Evolutionary conservation across 2,797 vertebrate species (phyloP).

Genomic region (Peromyscus nudipes): DNA sequence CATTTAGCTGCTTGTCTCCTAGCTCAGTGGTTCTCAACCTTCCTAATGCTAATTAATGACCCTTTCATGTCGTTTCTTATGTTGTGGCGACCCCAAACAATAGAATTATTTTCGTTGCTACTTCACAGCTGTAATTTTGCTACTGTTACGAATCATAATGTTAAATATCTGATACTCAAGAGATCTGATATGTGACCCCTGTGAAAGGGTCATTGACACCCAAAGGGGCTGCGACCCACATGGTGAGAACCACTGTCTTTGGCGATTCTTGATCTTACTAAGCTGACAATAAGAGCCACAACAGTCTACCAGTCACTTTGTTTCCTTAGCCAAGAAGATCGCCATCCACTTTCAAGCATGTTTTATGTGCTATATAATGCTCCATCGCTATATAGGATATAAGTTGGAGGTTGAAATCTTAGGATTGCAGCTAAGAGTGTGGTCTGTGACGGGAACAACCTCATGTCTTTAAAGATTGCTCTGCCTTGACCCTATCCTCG

Average conservation of each 20-base stretch:
- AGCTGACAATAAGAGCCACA: neutral
- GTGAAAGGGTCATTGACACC: neutral
- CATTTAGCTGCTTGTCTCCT: neutral
- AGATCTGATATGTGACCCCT: neutral
- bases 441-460: neutral
- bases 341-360: neutral
- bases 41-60: no score
- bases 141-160: neutral
- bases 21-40: no score
- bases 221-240: neutral
- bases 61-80: no score
- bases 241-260: neutral
- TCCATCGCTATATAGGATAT: neutral
- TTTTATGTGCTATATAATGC: neutral
- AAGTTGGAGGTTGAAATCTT: neutral
- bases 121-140: neutral
- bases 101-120: no score
- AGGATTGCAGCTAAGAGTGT: neutral
- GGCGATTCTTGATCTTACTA: neutral
- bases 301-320: neutral
- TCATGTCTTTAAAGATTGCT: neutral
- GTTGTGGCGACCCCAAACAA: no score
- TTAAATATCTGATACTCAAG: neutral
- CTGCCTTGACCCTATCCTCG: neutral
- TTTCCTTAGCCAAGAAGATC: constrained; percentile 10